Conservation (phyloP, 2,113 vertebrate genomes). For the Cromileptes altivelis region DNA sequence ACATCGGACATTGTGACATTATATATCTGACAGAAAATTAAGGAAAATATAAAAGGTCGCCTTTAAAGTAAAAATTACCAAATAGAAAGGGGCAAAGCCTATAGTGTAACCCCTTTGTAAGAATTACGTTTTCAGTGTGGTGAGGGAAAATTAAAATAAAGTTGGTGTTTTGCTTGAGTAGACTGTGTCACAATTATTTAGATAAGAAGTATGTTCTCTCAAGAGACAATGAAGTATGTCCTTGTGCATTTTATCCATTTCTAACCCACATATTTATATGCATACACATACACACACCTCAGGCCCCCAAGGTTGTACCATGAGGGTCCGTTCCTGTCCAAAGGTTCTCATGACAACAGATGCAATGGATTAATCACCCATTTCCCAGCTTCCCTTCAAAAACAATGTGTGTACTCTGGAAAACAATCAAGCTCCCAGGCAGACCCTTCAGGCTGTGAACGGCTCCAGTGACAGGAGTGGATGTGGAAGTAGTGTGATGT, state of each 20-base stretch:
- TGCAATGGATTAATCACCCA: constrained; percentile 66
- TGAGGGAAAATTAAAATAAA: neutral
- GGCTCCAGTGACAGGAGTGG: constrained; percentile 33
- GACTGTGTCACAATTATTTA: neutral
- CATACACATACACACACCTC: neutral
- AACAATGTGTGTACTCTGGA: constrained; percentile 69
- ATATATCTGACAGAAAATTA: too few relatives aligned
- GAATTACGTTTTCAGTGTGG: neutral
- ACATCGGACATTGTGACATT: too few relatives aligned
- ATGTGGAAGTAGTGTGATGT: constrained; percentile 59
- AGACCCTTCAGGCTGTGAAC: constrained; percentile 46
- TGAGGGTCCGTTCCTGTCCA: constrained; percentile 42
- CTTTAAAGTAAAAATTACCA: neutral
- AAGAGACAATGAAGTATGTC: constrained; percentile 7
- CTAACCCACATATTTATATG: constrained; percentile 24
- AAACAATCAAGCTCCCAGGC: constrained; percentile 63
- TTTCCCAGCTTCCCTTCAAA: constrained; percentile 70
- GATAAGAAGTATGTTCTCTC: neutral
- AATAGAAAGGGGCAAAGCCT: neutral
- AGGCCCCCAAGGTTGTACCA: constrained; percentile 29
- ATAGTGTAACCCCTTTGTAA: neutral
- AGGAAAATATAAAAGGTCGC: too few relatives aligned
- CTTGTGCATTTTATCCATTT: neutral
- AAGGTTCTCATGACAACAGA: constrained; percentile 72
- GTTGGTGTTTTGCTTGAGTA: neutral